Conservation (phyloP, 2,113 vertebrate genomes). For the Lophius piscatorius region DNA sequence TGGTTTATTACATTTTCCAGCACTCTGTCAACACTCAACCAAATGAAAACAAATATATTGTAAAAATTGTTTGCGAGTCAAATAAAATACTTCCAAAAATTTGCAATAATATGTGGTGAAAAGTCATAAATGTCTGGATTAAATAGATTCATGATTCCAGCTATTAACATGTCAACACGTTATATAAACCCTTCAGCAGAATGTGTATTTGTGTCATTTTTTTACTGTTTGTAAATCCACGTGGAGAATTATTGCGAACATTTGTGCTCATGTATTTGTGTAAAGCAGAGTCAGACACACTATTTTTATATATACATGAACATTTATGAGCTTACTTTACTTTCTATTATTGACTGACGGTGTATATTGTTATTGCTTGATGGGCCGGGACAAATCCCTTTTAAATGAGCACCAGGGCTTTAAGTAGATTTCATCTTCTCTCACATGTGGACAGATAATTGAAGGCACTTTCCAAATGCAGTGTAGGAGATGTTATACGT, state of each 20-base stretch:
- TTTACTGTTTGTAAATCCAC: constrained; percentile 23
- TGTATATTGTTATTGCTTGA: constrained; percentile 46
- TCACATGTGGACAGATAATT: constrained; percentile 37
- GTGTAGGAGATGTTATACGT: constrained; percentile 52
- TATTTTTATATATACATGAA: constrained; percentile 3
- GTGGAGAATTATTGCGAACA: no score
- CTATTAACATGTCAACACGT: constrained; percentile 4
- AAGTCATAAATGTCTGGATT: background rate
- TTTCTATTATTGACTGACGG: constrained; percentile 33
- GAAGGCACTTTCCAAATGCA: constrained; percentile 37
- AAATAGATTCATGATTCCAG: background rate
- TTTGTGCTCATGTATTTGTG: no score
- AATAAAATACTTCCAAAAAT: background rate
- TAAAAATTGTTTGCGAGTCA: background rate
- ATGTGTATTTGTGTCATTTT: background rate
- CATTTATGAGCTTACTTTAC: constrained; percentile 11
- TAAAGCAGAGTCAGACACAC: background rate
- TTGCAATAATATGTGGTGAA: background rate
- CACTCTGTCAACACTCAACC: background rate
- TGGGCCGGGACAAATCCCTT: constrained; percentile 32
- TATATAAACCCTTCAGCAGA: constrained; percentile 5
- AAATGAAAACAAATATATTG: background rate
- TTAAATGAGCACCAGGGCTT: constrained; percentile 49
- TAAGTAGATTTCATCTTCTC: constrained; percentile 18
- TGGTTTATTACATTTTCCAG: background rate